Evolutionary conservation across 2,888 invertebrate species (phyloP).

Genomic region (Ernsta delagoae): DNA sequence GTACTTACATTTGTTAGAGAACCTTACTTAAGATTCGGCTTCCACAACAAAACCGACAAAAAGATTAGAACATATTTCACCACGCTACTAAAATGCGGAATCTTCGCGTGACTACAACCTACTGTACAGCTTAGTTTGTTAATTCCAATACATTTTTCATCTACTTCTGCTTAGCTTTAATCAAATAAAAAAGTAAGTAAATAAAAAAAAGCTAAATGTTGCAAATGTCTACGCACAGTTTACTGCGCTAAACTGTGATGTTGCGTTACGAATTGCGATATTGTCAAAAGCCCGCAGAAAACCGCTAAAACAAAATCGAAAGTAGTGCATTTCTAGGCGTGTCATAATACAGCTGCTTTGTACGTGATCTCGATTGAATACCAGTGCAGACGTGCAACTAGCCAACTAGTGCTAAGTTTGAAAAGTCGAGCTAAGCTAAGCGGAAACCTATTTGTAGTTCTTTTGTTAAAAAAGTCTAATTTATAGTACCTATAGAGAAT

Average conservation of each 20-base stretch:
- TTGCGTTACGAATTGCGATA: background rate
- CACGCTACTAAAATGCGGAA: too few relatives aligned
- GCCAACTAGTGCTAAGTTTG: conserved; percentile 23
- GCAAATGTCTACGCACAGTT: too few relatives aligned
- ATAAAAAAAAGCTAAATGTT: background rate
- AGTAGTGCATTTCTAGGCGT: conserved; percentile 35
- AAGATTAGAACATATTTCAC: too few relatives aligned
- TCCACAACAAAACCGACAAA: too few relatives aligned
- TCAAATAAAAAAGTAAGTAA: too few relatives aligned
- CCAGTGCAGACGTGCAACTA: conserved; percentile 22
- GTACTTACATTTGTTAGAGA: conserved; percentile 44
- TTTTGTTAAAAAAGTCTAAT: background rate
- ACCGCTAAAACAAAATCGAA: conserved; percentile 32
- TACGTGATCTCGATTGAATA: conserved; percentile 27
- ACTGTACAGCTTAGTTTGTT: background rate
- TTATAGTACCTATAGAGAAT: too few relatives aligned
- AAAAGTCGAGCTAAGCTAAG: conserved; percentile 7
- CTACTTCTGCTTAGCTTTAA: background rate
- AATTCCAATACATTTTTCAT: too few relatives aligned
- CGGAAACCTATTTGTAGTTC: background rate
- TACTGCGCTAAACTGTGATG: background rate
- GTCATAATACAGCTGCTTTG: conserved; percentile 32
- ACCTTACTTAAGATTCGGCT: conserved; percentile 13
- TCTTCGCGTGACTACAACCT: too few relatives aligned
- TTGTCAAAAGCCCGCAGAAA: conserved; percentile 12